Evolutionary conservation across 2,113 vertebrate species (phyloP).

Genomic region (Hypocryptadius cinnamomeus): DNA sequence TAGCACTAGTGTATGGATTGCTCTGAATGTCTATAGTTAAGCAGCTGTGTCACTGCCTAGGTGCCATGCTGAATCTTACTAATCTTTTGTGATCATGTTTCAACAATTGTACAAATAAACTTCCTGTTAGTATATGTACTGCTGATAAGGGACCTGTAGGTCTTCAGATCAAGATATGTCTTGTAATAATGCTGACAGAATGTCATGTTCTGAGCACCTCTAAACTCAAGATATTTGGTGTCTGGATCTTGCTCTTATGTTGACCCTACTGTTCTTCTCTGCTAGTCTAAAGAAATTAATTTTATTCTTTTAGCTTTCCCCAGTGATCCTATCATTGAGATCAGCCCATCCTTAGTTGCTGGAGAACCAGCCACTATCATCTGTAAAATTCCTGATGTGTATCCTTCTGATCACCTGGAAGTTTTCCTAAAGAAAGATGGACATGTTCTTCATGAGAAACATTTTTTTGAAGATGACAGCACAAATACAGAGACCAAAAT

Average conservation of each 20-base stretch:
- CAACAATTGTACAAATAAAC: neutral
- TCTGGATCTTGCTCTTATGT: neutral
- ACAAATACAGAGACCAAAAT: conserved; percentile 43
- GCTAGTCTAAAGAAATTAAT: neutral
- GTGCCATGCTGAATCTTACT: neutral
- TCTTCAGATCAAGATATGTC: neutral
- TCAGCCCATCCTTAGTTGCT: neutral
- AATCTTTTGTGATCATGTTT: neutral
- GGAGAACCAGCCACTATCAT: conserved; percentile 14
- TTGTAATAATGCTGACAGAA: neutral
- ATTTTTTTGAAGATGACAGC: neutral
- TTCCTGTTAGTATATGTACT: neutral
- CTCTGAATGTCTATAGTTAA: neutral
- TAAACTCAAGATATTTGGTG: neutral
- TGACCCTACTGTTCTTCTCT: neutral
- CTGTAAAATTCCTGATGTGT: conserved; percentile 65
- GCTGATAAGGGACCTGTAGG: neutral
- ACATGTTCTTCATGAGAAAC: neutral
- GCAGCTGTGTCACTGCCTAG: neutral
- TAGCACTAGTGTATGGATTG: neutral
- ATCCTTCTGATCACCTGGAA: conserved; percentile 53
- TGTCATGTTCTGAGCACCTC: neutral
- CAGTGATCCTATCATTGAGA: conserved; percentile 67
- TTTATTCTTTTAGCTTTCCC: conserved; percentile 67
- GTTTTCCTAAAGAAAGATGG: conserved; percentile 52